Evolutionary conservation across 2,888 invertebrate species (phyloP).

Genomic region (Belgica antarctica): DNA sequence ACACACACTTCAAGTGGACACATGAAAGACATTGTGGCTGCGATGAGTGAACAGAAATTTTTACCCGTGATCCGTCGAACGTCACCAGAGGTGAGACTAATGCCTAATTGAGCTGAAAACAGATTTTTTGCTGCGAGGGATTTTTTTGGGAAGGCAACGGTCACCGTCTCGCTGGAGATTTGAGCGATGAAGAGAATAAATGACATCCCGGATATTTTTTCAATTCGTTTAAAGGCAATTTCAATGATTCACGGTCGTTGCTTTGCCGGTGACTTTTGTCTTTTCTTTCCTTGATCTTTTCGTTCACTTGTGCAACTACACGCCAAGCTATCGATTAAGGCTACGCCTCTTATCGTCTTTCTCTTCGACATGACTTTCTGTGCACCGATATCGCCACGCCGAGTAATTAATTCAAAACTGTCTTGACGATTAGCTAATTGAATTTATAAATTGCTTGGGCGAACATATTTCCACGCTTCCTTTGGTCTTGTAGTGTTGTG

Average conservation of each 20-base stretch:
- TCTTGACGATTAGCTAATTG: constrained; percentile 43
- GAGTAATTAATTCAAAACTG: constrained; percentile 39
- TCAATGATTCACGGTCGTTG: constrained; percentile 36
- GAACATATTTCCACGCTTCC: too few species aligned
- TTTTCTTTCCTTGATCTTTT: not conserved
- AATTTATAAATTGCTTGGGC: constrained; percentile 42
- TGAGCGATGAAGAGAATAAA: constrained; percentile 31
- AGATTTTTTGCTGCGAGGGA: too few species aligned
- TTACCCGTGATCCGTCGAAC: not conserved
- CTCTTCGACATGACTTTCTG: constrained; percentile 3
- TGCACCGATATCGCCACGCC: not conserved
- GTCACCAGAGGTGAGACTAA: constrained; percentile 40
- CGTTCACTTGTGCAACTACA: not conserved
- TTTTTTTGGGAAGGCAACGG: constrained; percentile 23
- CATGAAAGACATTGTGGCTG: constrained; percentile 24
- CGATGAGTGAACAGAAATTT: constrained; percentile 17
- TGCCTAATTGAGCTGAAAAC: constrained; percentile 39
- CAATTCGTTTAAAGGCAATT: not conserved
- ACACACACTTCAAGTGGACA: constrained; percentile 35
- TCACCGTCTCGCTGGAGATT: constrained; percentile 21
- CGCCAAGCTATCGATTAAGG: not conserved
- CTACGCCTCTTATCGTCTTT: not conserved
- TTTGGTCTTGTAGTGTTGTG: too few species aligned
- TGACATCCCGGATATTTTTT: constrained; percentile 43
- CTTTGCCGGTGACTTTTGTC: constrained; percentile 1